Evolutionary conservation across 2,888 invertebrate genomes (phyloP).

Genomic region (Napeogenes inachia): DNA sequence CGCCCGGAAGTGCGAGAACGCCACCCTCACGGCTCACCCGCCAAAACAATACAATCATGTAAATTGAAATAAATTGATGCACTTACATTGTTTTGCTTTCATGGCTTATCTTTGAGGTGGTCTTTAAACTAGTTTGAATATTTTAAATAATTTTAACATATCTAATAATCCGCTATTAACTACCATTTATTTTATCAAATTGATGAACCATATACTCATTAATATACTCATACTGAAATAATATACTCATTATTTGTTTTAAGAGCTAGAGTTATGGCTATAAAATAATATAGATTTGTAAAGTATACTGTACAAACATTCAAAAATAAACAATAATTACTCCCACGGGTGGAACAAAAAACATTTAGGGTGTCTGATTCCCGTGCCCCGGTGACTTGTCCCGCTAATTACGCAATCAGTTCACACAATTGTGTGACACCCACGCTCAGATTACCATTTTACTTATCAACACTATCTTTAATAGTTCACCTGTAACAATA

Average conservation of each 20-base stretch:
- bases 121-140: slow-evolving; percentile 31
- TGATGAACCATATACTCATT: no score
- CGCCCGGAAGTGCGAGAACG: slow-evolving; percentile 65
- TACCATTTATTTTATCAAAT: no score
- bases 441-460: slow-evolving; percentile 26
- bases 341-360: slow-evolving; percentile 68
- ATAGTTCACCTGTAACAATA: not conserved
- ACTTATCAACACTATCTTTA: slow-evolving; percentile 24
- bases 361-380: slow-evolving; percentile 54
- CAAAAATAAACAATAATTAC: slow-evolving; percentile 54
- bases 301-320: slow-evolving; percentile 18
- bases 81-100: slow-evolving; percentile 55
- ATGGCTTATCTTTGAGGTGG: slow-evolving; percentile 18
- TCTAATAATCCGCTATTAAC: not conserved
- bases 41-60: slow-evolving; percentile 68
- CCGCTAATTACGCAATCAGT: slow-evolving; percentile 74
- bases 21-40: slow-evolving; percentile 47
- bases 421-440: slow-evolving; percentile 67
- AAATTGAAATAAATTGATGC: slow-evolving; percentile 77
- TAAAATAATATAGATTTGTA: no score
- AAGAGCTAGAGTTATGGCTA: no score
- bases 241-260: no score
- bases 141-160: slow-evolving; percentile 6
- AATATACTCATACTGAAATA: no score
- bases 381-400: slow-evolving; percentile 69